Base-by-base conservation (phyloP, 2,113 vertebrate genomes). In the Myotis lucifugus region DNA sequence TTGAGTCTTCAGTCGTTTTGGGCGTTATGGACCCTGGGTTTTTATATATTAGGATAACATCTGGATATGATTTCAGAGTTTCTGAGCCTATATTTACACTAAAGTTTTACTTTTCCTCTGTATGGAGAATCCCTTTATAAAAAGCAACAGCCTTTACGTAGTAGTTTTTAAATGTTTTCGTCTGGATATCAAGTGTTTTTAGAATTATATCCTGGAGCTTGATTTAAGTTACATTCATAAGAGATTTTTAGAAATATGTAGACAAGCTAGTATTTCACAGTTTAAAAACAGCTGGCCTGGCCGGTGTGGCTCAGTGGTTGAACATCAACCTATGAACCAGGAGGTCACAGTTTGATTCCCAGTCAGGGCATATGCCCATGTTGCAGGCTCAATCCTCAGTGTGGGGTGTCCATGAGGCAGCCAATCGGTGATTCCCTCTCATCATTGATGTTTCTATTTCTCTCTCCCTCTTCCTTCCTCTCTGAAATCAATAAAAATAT, bases 141-240 rank as follows among this genome's bases (percentile, higher is more conserved):
- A 93, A 90, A 84, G n/a, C 13, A 93, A 0, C 15, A 32, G 4
- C 23, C 10, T 92, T n/a, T 83, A 52, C 93, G 34, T 83, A 69
- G 19, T 52, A 50, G 56, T 90, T 89, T 90, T 6, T 13, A 92
- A 87, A 73, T 46, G 14, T 73, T 77, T 64, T 92, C 76, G 23
- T 61, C 15, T 88, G 27, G 42, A 34, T 93, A 81, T 46, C 73
- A 67, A 46, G 66, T 87, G 21, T 56, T 56, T 93, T 76, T 94
- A 89, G 66, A 86, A 72, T 76, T 89, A 64, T 56, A 86, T 61
- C 37, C 9, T 95, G 74, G n/a, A 79, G 59, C 19, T 96, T 96
- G 87, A 91, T 88, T 84, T 92, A 81, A 73, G 29, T 89, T 85
- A 64, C 52, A 46, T 69, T 85, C 15, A 3, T 54, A 76, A 77